Conservation (phyloP, 2,113 vertebrate species). For the Tetrax tetrax region DNA sequence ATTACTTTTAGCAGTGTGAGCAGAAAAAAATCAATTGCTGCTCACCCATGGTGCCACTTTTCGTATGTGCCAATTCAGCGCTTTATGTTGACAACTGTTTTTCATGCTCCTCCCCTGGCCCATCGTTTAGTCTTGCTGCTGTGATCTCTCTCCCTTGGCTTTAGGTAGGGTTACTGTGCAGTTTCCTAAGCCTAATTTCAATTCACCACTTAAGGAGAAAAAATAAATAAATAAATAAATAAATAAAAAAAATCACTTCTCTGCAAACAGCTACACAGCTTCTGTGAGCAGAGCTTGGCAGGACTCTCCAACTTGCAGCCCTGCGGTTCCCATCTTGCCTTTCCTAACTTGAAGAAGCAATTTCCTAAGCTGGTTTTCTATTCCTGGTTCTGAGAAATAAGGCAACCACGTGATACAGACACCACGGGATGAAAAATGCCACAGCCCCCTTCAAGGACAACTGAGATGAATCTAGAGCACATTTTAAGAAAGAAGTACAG, state of each 20-base stretch:
- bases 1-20: background rate
- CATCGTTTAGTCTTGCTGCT: background rate
- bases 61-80: background rate
- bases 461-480: background rate
- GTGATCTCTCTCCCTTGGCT: background rate
- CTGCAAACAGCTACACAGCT: background rate
- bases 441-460: background rate
- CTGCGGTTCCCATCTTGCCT: background rate
- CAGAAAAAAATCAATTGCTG: background rate
- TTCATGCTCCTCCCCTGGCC: background rate
- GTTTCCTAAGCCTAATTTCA: background rate
- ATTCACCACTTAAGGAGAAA: background rate
- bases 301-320: background rate
- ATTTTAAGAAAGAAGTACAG: background rate
- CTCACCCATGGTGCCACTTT: background rate
- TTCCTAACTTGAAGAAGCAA: background rate
- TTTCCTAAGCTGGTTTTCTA: background rate
- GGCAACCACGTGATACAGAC: constrained; percentile 3
- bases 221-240: too few relatives aligned
- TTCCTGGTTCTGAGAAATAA: constrained; percentile 6
- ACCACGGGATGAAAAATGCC: background rate
- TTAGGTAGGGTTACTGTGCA: background rate
- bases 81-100: background rate
- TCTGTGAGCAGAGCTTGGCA: background rate
- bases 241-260: background rate